Evolutionary conservation across 1,140 invertebrate species (phyloP), one percentile per base, ranked within the genome.

Genomic region (Cydia strobilella): DNA sequence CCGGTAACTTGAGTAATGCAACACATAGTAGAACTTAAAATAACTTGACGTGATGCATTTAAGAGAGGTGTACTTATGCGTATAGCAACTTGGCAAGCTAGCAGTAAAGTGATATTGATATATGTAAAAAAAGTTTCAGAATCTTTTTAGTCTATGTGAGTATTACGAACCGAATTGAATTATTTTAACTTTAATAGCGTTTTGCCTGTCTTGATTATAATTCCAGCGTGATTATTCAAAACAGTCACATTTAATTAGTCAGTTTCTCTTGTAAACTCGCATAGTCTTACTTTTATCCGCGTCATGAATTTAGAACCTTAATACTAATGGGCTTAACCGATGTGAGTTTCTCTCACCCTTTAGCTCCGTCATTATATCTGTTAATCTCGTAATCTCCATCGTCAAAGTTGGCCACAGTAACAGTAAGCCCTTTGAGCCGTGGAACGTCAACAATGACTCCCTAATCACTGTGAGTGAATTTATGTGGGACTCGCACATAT

Each of bases 341-440:
- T 66, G 63, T 6, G 54, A 59, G 54, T 59, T 59, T 59, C 48
- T 31, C 63, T 27, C 65, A 69, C 65, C 65, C 65, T 69, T 69
- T 69, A 69, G 65, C 23, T 39, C 63, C 35, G 65, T 69, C 63
- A 20, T 69, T 69, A 69, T 69, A 42, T 69, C 31, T 18, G 65
- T 69, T 69, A 69, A 69, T 69, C 65, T 69, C 35, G 23, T 69
- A 69, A 69, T 69, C 65, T 27, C 35, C 4, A 35, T 69, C 31
- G 63, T 80, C 75, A 80, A 77, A 80, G 76, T 74, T 77, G 76
- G 78, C 76, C 74, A 78, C 77, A 76, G 76, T 82, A 82, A 84
- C 76, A 77, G 76, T 82, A 82, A 84, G 78, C 80, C 80, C 79
- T 86, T 78, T 72, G 84, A 77, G 80, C 63, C 39, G 63, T 79